Evolutionary conservation across 2,113 vertebrate species (phyloP), one percentile per base, ranked within the genome.

Genomic region (Penelope pileata): DNA sequence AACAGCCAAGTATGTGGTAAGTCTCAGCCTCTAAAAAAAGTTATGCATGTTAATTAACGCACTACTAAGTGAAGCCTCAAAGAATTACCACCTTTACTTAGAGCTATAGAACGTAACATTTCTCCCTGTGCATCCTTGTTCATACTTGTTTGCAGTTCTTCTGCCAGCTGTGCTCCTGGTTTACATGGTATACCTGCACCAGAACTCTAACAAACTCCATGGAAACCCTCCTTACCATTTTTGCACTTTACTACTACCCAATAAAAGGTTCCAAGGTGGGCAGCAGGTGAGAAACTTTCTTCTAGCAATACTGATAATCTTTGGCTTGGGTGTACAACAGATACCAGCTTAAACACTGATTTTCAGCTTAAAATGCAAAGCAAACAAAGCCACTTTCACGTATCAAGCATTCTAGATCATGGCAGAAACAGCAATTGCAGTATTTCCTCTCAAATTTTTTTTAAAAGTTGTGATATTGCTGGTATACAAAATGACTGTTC

Each of bases 171-270:
- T 98, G 98, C 73, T 99, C 99, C 47, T 99, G 99, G 99, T 99
- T 99, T 96, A 99, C 99, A 0, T 99, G 99, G 99, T 99, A 98
- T 96, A 99, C 98, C 97, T 99, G 99, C 92, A 99, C 99, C 82
- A 97, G 99, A 95, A 99, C 99, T 68, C 97, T 99, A 79, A 99
- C 98, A 74, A 99, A 99, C 98, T 99, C 98, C 96, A 98, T 97
- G 97, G 99, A 99, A 97, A 97, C 98, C 22, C 97, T 98, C 67
- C 97, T 99, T 89, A 99, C 98, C 64, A 97, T 94, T 68, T 96
- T 99, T 95, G 99, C 99, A 59, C 98, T 99, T 56, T 98, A 86
- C 94, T 99, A 98, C 96, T 99, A 99, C 38, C 99, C 99, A 0
- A 82, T 99, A 91, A 98, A 98, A 40, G 98, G 98, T 26, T 98